A percentile compares a stretch with the other conserved stretches of the same genome.
phyloP scores from a whole-genome alignment of 2,113 vertebrate species.

The Rhodinocichla rosea region DNA sequence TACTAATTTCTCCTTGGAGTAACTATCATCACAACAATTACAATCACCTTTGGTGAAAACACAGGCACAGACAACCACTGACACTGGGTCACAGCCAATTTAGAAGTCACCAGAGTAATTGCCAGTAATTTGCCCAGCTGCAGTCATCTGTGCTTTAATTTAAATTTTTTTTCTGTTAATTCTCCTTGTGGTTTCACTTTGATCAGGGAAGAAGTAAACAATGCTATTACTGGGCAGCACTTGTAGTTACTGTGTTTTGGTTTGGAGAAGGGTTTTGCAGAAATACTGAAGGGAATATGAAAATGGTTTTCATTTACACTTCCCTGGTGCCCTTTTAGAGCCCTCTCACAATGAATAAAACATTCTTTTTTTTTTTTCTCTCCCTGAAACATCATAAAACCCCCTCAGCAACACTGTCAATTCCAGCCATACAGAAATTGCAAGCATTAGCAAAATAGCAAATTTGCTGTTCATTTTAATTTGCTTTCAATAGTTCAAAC shows the following conservation, averaged over 20 bases:
- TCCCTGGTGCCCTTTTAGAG: constrained; percentile 1
- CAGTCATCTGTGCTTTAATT: neutral
- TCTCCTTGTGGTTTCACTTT: constrained; percentile 18
- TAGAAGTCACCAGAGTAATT: constrained; percentile 19
- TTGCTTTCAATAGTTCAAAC: neutral
- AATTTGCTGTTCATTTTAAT: neutral
- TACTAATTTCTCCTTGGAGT: neutral
- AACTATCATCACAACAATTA: constrained; percentile 8
- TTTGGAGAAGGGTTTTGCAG: neutral
- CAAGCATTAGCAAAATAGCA: neutral
- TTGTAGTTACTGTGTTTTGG: neutral
- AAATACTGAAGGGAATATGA: neutral
- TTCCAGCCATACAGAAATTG: neutral
- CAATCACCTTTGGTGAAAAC: neutral
- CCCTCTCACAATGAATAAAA: constrained; percentile 2
- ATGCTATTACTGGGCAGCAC: neutral
- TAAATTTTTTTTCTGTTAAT: neutral
- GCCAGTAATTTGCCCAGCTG: constrained; percentile 30
- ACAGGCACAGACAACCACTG: neutral
- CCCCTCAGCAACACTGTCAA: neutral
- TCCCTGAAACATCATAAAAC: neutral
- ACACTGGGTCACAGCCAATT: constrained; percentile 15
- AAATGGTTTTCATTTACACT: constrained; percentile 23
- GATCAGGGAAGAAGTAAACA: constrained; percentile 20
- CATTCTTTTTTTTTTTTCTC: neutral